These are phyloP conservation scores for Martes flavigula DNA, from an alignment of 2,797 vertebrate genomes.

Conservation along the genomic window DNA sequence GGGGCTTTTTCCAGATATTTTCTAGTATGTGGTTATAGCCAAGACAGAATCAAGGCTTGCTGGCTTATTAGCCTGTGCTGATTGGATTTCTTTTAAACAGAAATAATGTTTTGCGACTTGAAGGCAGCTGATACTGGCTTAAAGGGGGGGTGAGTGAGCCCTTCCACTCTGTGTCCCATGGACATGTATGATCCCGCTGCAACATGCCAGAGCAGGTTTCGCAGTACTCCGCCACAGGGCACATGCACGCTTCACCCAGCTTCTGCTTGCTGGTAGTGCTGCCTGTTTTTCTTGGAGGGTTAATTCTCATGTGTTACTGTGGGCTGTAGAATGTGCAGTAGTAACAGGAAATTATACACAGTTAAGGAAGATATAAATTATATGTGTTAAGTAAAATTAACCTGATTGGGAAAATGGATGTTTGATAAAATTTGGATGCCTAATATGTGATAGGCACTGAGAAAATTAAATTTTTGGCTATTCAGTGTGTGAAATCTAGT, in stretches of 20 bases:
- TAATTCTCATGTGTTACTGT: background rate
- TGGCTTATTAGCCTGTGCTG: background rate
- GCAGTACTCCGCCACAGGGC: fast-evolving
- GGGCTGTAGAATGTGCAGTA: background rate
- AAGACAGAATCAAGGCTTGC: background rate
- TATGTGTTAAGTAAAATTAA: background rate
- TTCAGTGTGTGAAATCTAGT: background rate
- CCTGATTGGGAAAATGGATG: background rate
- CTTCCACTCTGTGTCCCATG: background rate
- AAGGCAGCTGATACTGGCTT: background rate
- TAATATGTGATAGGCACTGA: background rate
- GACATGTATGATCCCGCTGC: background rate
- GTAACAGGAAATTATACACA: background rate
- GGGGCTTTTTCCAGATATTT: background rate
- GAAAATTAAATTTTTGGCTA: background rate
- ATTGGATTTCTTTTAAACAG: background rate
- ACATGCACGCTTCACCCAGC: background rate
- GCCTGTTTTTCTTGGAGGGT: background rate
- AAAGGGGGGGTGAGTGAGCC: background rate
- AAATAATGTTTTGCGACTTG: background rate
- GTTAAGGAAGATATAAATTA: background rate
- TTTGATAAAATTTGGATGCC: background rate
- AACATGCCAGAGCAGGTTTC: background rate
- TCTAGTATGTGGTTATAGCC: background rate
- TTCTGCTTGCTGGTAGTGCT: background rate